Base-by-base conservation (phyloP, 2,113 vertebrate species). In the Forbesichthys papilliferus region DNA sequence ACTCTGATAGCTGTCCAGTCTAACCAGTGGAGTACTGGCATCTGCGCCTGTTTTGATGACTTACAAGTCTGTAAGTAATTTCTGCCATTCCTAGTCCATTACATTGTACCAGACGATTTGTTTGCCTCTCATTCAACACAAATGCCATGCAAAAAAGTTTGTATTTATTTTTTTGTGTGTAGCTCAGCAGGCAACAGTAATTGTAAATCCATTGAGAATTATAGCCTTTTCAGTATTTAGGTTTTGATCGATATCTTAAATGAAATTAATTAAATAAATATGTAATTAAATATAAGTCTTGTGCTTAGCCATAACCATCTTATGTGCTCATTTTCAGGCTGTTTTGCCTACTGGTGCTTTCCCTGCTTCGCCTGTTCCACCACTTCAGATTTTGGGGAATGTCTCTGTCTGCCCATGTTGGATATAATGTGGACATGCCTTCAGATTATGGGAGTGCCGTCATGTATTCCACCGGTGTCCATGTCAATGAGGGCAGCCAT, bases 371-470 rank as follows among this genome's bases (percentile, higher is more conserved):
- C 73, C 73, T 88, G 86, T 46, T 72, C 13, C 52, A 84, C 75
- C 3, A 52, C 68, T 6, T 53, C 48, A 46, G 54, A 82, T 0
- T 84, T 86, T 60, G 75, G 77, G 8, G 79, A 85, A 67, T 78
- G 68, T 61, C 76, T 73, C 51, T 90, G 88, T 78, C 89, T 88
- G 42, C 89, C 82, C 12, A 60, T 90, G 47, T 34, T 89, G 79
- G 82, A 88, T 3, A 0, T 7, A 13, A 7, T 42, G 5, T 11
- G 3, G 1, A 8, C 13, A 11, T 6, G 5, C 12, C n/a, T 58
- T 4, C 75, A 68, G 56, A 46, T 70, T 6, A 1, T 6, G 18
- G 46, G 9, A 3, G 0, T 64, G 14, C 58, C 58, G 3, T 9
- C 7, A 14, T 52, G 51, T 7, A 61, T 14, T 11, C 63, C 74